Evolutionary conservation across 2,888 invertebrate species (phyloP).

Genomic region (Drosophila nigritarsus): DNA sequence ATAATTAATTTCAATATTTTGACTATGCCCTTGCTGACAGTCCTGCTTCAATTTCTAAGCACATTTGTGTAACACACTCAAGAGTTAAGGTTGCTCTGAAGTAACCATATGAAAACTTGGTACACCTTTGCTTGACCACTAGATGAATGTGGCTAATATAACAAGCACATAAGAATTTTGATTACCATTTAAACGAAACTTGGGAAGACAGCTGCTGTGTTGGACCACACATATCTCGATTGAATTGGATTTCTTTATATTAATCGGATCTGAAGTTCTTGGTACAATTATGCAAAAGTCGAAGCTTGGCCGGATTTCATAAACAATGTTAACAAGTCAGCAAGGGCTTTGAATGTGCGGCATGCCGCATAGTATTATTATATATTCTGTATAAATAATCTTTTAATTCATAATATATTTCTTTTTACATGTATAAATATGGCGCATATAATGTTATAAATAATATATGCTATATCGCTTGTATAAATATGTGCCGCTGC

Average conservation of each 20-base stretch:
- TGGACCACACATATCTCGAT: neutral
- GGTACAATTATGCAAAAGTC: neutral
- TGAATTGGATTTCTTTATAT: neutral
- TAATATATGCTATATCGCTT: neutral
- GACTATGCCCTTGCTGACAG: conserved; percentile 30
- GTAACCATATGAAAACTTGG: too few species aligned
- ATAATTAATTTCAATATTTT: conserved; percentile 46
- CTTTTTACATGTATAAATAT: conserved; percentile 25
- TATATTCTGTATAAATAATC: conserved; percentile 12
- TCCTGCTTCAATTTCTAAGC: neutral
- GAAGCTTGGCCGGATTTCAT: neutral
- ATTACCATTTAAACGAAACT: neutral
- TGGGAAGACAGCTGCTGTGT: neutral
- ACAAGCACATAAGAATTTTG: neutral
- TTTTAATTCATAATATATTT: conserved; percentile 10
- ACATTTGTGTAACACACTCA: neutral
- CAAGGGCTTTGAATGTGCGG: conserved; percentile 16
- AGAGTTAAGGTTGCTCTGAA: neutral
- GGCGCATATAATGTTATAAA: conserved; percentile 16
- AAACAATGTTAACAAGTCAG: neutral
- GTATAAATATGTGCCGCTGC: neutral
- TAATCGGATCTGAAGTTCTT: neutral
- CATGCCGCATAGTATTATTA: conserved; percentile 9
- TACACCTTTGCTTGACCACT: neutral
- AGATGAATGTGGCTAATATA: neutral